Percentiles rank a stretch among this genome's conserved stretches.
Evolutionary conservation across 2,113 vertebrate genomes (phyloP).

Genomic region (Telmatochromis sp.): DNA sequence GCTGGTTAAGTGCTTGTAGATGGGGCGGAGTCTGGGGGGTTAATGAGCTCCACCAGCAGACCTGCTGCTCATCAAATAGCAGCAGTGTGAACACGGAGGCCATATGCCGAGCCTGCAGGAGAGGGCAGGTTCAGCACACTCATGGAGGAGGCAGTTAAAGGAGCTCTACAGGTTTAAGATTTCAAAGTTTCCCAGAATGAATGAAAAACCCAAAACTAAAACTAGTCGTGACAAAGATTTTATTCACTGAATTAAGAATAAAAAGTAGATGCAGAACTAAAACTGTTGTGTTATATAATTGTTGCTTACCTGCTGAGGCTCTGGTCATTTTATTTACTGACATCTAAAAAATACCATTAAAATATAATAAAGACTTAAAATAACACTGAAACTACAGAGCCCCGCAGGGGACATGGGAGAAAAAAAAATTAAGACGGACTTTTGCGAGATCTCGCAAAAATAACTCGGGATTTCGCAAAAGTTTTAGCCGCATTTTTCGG

Average conservation of each 20-base stretch:
- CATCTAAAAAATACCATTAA: accelerated
- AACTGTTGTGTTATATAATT: background rate
- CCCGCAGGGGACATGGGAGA: accelerated
- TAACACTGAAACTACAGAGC: background rate
- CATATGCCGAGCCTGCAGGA: background rate
- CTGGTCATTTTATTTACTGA: background rate
- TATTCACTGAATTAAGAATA: background rate
- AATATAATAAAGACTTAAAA: background rate
- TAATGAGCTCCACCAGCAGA: background rate
- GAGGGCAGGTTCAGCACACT: background rate
- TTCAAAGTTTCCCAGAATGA: background rate
- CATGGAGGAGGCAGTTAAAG: background rate
- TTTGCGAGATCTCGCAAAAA: no score
- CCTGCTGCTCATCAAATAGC: background rate
- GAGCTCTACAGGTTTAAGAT: background rate
- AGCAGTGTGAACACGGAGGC: background rate
- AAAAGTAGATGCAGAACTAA: background rate
- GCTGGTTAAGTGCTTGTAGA: background rate
- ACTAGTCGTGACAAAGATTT: accelerated
- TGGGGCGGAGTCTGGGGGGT: background rate
- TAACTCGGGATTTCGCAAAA: no score
- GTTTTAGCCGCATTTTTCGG: no score
- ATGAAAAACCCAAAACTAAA: accelerated
- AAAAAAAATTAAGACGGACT: no score
- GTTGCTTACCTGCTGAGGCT: background rate